These are phyloP conservation scores for Epicampocera succincta DNA, from an alignment of 2,888 invertebrate species.

Conservation along the genomic window DNA sequence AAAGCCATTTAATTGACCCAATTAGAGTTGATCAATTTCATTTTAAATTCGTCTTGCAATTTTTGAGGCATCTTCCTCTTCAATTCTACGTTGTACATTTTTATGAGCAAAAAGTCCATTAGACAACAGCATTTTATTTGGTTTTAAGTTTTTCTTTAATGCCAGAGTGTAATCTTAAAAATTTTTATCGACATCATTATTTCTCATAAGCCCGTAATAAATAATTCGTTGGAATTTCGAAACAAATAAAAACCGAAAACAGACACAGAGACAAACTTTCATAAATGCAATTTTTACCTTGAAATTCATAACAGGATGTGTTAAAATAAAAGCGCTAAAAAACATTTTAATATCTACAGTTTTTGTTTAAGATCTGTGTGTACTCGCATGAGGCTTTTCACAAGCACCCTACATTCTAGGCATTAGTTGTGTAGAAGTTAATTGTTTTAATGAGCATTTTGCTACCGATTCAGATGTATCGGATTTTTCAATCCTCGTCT, in stretches of 20 bases:
- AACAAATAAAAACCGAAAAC: conserved; percentile 7
- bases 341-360: conserved; percentile 53
- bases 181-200: conserved; percentile 70
- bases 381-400: conserved; percentile 42
- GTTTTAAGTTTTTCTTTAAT: conserved; percentile 22
- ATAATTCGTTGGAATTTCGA: conserved; percentile 69
- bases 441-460: not conserved
- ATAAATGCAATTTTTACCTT: conserved; percentile 70
- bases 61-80: conserved; percentile 39
- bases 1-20: conserved; percentile 30
- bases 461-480: too few relatives aligned
- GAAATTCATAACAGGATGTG: conserved; percentile 71
- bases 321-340: conserved; percentile 32
- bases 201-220: conserved; percentile 69
- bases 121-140: conserved; percentile 63
- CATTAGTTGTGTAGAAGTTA: too few relatives aligned
- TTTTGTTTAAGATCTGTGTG: conserved; percentile 61
- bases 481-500: too few relatives aligned
- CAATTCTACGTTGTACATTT: conserved; percentile 46
- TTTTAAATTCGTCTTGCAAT: conserved; percentile 39
- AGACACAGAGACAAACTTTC: conserved; percentile 60
- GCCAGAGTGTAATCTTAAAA: conserved; percentile 66
- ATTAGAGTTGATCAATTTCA: conserved; percentile 43
- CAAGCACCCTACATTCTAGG: conserved; percentile 22
- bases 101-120: conserved; percentile 54